Conservation (phyloP, 2,797 vertebrate species). For the Pantherophis alleghaniensis region DNA sequence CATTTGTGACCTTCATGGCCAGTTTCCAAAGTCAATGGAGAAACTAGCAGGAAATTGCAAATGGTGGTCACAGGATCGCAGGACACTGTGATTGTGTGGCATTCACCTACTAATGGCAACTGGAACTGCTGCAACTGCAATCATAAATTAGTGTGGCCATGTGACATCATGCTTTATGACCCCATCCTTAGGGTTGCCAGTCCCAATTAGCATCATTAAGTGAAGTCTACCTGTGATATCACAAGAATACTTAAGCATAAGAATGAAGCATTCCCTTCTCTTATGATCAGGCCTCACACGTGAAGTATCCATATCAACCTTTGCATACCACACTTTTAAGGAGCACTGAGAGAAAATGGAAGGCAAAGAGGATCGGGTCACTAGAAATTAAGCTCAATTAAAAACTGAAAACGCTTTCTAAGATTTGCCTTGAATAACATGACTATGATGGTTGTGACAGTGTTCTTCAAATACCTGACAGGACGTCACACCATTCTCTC, state of each 20-base stretch:
- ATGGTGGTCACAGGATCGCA: background rate
- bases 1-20: background rate
- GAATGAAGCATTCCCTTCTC: background rate
- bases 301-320: background rate
- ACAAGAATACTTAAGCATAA: background rate
- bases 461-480: background rate
- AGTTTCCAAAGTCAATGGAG: background rate
- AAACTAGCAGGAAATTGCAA: background rate
- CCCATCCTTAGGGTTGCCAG: background rate
- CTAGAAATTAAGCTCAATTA: background rate
- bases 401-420: background rate
- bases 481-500: background rate
- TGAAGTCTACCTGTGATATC: background rate
- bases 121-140: background rate
- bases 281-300: background rate
- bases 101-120: background rate
- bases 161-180: background rate
- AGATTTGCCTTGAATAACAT: background rate
- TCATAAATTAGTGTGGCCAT: background rate
- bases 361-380: background rate
- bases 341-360: background rate
- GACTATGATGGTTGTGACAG: rapidly evolving
- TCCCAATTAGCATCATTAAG: background rate
- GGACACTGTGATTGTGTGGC: background rate
- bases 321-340: background rate